Percentiles rank a stretch among this genome's conserved stretches.
Conservation (phyloP, 2,113 vertebrate species). For the Tichodroma muraria region DNA sequence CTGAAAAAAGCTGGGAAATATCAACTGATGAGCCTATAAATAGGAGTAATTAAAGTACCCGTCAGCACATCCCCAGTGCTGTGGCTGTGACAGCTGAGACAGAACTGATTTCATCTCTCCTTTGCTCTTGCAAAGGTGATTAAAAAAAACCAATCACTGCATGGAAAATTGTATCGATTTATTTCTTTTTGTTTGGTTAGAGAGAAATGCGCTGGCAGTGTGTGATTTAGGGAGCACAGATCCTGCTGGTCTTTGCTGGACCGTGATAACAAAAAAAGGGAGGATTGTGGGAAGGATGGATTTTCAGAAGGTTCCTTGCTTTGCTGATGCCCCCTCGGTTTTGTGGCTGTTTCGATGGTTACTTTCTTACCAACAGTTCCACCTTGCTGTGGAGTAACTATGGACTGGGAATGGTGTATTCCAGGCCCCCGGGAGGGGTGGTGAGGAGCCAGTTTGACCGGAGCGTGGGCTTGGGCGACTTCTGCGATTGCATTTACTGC, state of each 20-base stretch:
- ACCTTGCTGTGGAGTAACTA: background rate
- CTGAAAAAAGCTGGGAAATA: background rate
- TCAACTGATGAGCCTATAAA: conserved; percentile 26
- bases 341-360: background rate
- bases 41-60: conserved; percentile 19
- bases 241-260: background rate
- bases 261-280: background rate
- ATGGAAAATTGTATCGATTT: conserved; percentile 30
- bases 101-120: background rate
- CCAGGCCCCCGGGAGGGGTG: background rate
- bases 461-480: background rate
- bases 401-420: rapidly evolving
- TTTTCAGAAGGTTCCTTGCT: background rate
- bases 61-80: background rate
- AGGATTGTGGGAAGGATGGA: background rate
- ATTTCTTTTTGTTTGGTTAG: background rate
- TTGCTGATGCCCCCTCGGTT: background rate
- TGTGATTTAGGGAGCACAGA: background rate
- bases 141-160: background rate
- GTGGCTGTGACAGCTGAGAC: background rate
- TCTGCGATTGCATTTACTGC: background rate
- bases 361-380: background rate
- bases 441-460: background rate
- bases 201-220: background rate
- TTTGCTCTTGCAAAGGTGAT: background rate